A percentile compares a stretch with the other conserved stretches of the same genome.
These are phyloP conservation scores for Pseudopodoces humilis DNA, from an alignment of 2,113 vertebrate genomes.

Conservation along the genomic window DNA sequence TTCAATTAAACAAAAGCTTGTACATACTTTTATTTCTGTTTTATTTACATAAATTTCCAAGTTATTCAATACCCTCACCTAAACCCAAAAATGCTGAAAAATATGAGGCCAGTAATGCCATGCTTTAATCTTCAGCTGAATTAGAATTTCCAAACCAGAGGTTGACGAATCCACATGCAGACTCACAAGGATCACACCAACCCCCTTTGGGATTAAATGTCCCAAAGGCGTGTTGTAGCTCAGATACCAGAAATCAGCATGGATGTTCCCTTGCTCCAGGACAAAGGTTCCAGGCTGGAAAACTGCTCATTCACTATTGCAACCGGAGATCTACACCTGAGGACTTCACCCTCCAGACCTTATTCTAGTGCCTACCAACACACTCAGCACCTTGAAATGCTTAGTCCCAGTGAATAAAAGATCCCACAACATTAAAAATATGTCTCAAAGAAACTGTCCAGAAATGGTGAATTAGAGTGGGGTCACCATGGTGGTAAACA, in stretches of 20 bases:
- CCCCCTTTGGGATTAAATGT: neutral
- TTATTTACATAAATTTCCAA: neutral
- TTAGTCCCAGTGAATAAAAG: neutral
- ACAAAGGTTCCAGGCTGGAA: neutral
- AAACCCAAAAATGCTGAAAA: neutral
- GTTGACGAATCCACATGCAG: neutral
- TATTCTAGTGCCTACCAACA: neutral
- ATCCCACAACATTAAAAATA: neutral
- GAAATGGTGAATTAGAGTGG: neutral
- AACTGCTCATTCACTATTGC: neutral
- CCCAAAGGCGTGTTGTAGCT: neutral
- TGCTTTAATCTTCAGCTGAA: neutral
- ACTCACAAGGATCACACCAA: fast-evolving
- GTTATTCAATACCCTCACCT: neutral
- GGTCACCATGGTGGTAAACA: neutral
- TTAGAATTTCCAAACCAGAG: neutral
- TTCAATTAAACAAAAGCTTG: neutral
- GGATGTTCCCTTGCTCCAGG: neutral
- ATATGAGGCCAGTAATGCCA: neutral
- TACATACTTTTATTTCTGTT: neutral
- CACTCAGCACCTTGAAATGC: neutral
- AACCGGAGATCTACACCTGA: neutral
- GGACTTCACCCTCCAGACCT: neutral
- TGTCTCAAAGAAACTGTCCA: neutral
- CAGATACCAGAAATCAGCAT: neutral